Evolutionary conservation across 2,888 invertebrate species (phyloP), one percentile per base, ranked within the genome.

Genomic region (Netelia virgata): DNA sequence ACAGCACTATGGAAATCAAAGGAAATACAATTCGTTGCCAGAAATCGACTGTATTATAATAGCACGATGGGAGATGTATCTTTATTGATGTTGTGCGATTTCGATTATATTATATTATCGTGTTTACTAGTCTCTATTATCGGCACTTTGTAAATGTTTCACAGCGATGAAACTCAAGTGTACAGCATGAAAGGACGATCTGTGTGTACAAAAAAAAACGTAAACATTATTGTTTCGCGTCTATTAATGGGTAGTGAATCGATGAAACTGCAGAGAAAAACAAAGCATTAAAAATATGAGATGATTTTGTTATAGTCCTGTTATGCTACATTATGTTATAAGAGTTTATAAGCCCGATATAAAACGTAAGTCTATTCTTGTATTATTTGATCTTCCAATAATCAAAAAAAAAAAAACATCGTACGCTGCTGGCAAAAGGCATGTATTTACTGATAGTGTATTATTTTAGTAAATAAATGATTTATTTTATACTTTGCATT

Each of bases 381-480:
- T 85, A 86, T 86, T 83, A 86, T 89, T 90, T 86, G 85, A 86
- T 89, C 88, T 90, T 90, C 88, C 90, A 88, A 84, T 87, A 86
- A 89, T 88, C 84, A 86, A 87, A 90, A 86, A 78, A 85, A 73
- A 75, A 86, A 82, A 57, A 79, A 80, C 14, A 23, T 43, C 11
- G 14, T 47, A 66, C 16, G 55, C 64, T 59, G 77, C 77, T 70
- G 64, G 86, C 86, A 86, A 84, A 83, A 85, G 75, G 82, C 87
- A 84, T 86, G 88, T 84, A 86, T 87, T 87, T 83, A 89, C 83
- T 86, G 82, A 89, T 87, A 87, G 88, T 89, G 90, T 90, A 90
- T 90, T 90, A 90, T 90, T 91, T 90, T 90, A 91, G 78, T 90
- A 89, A 91, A 91, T 91, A 91, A 91, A 91, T 89, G 85, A 87